phyloP scores from a whole-genome alignment of 1,140 invertebrate species.

The Pentalonia nigronervosa region DNA sequence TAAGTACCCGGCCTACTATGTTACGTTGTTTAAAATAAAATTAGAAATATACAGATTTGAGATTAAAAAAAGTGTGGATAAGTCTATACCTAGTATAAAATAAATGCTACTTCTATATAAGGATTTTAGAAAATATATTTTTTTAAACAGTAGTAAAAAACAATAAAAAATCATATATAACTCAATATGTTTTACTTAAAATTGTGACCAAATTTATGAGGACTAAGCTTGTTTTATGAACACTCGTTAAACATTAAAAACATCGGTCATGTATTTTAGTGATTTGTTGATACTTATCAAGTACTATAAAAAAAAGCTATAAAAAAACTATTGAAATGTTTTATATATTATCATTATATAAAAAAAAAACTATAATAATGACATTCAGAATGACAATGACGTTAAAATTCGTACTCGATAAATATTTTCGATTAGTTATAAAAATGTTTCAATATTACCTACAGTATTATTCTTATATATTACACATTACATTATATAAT shows the following conservation, averaged over 20 bases:
- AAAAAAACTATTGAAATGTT: not conserved
- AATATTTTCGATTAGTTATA: not conserved
- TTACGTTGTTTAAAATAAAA: not conserved
- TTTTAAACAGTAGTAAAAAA: not conserved
- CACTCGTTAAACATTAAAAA: slow-evolving; percentile 6
- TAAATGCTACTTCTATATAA: not conserved
- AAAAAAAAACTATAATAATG: not conserved
- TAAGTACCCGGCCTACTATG: not conserved
- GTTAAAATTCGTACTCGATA: not conserved
- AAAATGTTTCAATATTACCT: not conserved
- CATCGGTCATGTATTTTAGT: not conserved
- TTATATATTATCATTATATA: not conserved
- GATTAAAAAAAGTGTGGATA: not conserved
- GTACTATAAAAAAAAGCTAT: not conserved
- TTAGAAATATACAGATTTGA: not conserved
- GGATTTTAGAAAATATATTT: not conserved
- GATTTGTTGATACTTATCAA: slow-evolving; percentile 13
- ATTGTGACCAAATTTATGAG: not conserved
- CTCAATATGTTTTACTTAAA: not conserved
- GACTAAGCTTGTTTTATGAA: slow-evolving; percentile 31
- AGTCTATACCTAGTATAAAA: not conserved
- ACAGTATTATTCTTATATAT: not conserved
- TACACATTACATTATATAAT: not conserved
- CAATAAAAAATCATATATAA: not conserved
- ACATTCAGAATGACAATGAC: not conserved